Base-by-base conservation (phyloP, 1,140 invertebrate species). In the Contarinia nasturtii region DNA sequence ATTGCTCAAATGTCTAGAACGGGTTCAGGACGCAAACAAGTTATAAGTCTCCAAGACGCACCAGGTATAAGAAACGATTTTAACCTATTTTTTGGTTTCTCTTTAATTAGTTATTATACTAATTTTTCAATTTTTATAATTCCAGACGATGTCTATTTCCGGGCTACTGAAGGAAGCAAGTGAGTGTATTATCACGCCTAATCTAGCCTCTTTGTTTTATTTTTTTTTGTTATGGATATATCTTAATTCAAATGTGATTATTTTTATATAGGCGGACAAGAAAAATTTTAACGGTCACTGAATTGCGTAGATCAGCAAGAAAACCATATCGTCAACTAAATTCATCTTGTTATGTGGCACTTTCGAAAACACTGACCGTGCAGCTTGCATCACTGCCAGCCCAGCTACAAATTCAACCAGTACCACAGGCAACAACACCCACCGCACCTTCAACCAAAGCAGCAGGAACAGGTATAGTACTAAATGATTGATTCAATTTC, bases 41-140 rank as follows among this genome's bases (percentile, higher is more conserved):
- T 92, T 42, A 90, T 95, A 57, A 93, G 88, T 57, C 95, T 89
- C 90, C 90, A 93, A 79, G 91, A 96, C 68, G 91, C 91, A 42
- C n/a, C n/a, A n/a, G n/a, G n/a, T n/a, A n/a, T n/a, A n/a, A n/a
- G n/a, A n/a, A n/a, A n/a, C n/a, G n/a, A n/a, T n/a, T n/a, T n/a
- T n/a, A n/a, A n/a, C n/a, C n/a, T n/a, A n/a, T n/a, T n/a, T n/a
- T n/a, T n/a, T n/a, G n/a, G n/a, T n/a, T n/a, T n/a, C n/a, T n/a
- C n/a, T n/a, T n/a, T n/a, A n/a, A n/a, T n/a, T n/a, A n/a, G n/a
- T n/a, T n/a, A n/a, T n/a, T n/a, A n/a, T n/a, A n/a, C n/a, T n/a
- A n/a, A n/a, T n/a, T n/a, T n/a, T n/a, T n/a, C n/a, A n/a, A n/a
- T n/a, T n/a, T n/a, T n/a, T n/a, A n/a, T n/a, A n/a, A n/a, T n/a